Evolutionary conservation across 2,113 vertebrate genomes (phyloP).

Genomic region (Carlito syrichta): DNA sequence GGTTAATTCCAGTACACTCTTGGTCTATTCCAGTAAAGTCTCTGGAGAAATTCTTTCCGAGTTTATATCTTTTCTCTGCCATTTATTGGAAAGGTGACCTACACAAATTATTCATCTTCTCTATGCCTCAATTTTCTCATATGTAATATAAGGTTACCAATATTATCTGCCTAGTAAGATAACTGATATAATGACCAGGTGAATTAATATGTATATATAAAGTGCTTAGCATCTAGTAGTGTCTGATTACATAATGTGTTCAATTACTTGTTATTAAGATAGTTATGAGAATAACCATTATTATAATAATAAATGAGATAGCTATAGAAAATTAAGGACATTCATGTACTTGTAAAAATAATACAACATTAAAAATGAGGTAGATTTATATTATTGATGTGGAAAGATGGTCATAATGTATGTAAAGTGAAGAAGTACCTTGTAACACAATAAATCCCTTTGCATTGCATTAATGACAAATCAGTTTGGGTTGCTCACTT

Average conservation of each 20-base stretch:
- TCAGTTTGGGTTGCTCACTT: not conserved
- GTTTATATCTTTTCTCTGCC: not conserved
- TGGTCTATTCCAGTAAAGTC: not conserved
- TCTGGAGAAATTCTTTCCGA: not conserved
- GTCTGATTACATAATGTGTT: not conserved
- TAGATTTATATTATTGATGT: not conserved
- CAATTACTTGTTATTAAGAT: not conserved
- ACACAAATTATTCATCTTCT: not conserved
- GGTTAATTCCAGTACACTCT: not conserved
- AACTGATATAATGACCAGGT: not conserved
- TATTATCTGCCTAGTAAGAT: not conserved
- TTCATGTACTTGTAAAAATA: not conserved
- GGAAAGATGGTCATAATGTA: not conserved
- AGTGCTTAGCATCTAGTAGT: not conserved
- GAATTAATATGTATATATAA: not conserved
- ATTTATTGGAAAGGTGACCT: not conserved
- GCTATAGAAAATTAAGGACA: not conserved
- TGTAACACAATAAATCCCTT: not conserved
- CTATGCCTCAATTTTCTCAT: not conserved
- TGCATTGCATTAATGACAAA: not conserved
- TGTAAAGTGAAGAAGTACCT: not conserved
- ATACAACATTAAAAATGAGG: not conserved
- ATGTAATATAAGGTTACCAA: not conserved
- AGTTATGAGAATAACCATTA: not conserved
- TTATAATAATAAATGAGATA: not conserved